phyloP scores from a whole-genome alignment of 2,888 invertebrate genomes.

The Tineola bisselliella region DNA sequence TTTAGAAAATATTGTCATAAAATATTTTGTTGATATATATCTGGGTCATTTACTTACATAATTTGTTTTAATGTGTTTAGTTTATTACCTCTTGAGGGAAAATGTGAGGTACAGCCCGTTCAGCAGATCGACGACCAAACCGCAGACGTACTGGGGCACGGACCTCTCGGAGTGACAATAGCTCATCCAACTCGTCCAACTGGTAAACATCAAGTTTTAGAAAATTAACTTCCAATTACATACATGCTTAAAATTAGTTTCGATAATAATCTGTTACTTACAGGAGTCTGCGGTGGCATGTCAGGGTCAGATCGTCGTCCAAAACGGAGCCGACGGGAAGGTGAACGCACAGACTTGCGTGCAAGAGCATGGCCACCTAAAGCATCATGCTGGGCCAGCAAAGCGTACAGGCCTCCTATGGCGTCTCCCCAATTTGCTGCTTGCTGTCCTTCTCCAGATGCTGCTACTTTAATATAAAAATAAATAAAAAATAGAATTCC shows the following conservation, averaged over 20 bases:
- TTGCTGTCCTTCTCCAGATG: conserved; percentile 26
- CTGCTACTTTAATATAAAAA: conserved; percentile 24
- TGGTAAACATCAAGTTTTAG: neutral
- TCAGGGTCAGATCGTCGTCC: conserved; percentile 79
- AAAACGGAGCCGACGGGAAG: conserved; percentile 79
- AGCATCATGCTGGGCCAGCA: conserved; percentile 72
- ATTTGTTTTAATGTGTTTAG: too few relatives aligned
- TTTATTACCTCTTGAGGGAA: conserved; percentile 53
- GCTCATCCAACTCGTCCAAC: conserved; percentile 53
- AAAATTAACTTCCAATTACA: too few relatives aligned
- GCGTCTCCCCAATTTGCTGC: conserved; percentile 43
- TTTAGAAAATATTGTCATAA: neutral
- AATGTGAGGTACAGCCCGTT: conserved; percentile 57
- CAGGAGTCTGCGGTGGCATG: conserved; percentile 62
- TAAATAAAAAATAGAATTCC: too few relatives aligned
- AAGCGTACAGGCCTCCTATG: conserved; percentile 69
- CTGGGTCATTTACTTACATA: too few relatives aligned
- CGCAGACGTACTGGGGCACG: conserved; percentile 59
- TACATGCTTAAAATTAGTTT: neutral
- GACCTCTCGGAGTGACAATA: conserved; percentile 47
- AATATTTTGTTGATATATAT: neutral
- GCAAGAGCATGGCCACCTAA: conserved; percentile 76
- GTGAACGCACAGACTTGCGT: conserved; percentile 80
- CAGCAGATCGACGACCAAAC: conserved; percentile 60
- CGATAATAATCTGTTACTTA: conserved; percentile 25